phyloP scores from a whole-genome alignment of 2,797 vertebrate genomes.

The Denticeps clupeoides region DNA sequence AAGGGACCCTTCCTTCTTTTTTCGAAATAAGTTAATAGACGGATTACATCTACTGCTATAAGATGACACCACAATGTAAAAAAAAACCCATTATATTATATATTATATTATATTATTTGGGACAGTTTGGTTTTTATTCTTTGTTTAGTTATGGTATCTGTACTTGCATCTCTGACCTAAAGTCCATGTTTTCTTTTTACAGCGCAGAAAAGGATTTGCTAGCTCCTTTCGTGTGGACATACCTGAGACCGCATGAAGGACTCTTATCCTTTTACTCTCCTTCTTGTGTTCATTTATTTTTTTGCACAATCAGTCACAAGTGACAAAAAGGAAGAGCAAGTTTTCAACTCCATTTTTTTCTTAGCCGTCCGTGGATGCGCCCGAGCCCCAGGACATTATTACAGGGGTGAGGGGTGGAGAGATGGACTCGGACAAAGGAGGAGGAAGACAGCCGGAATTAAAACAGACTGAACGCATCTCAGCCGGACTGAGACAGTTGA shows the following conservation, averaged over 20 bases:
- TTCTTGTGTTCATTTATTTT: conserved; percentile 1
- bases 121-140: no score
- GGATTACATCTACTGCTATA: no score
- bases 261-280: conserved; percentile 63
- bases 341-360: conserved; percentile 78
- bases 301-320: conserved; percentile 41
- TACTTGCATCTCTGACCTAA: conserved; percentile 23
- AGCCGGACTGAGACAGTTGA: conserved; percentile 83
- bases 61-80: no score
- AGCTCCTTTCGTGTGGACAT: conserved; percentile 91
- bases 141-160: no score
- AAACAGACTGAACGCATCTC: conserved; percentile 71
- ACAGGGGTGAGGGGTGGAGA: conserved; percentile 28
- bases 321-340: conserved; percentile 72
- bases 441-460: conserved; percentile 41
- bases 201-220: conserved; percentile 98
- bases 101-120: no score
- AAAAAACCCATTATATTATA: no score
- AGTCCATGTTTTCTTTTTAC: conserved; percentile 20
- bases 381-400: conserved; percentile 10
- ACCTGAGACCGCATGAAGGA: conserved; percentile 81
- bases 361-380: conserved; percentile 55
- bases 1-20: no score
- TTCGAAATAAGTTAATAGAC: no score
- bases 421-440: conserved; percentile 32